These are phyloP conservation scores for Tapirus terrestris DNA, from an alignment of 2,113 vertebrate species.

Conservation along the genomic window DNA sequence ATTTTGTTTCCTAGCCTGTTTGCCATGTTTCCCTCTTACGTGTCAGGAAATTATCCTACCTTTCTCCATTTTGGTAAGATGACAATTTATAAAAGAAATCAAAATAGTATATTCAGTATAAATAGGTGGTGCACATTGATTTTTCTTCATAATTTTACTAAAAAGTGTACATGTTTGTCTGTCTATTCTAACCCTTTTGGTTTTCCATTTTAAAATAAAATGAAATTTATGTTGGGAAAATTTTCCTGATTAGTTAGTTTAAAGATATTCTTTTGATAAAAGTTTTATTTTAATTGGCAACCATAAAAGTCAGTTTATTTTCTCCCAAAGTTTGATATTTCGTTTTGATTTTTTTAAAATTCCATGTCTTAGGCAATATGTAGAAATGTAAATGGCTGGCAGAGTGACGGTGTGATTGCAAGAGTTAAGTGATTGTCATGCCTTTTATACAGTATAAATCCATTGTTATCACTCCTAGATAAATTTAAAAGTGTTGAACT, in stretches of 20 bases:
- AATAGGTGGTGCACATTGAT: conserved; percentile 78
- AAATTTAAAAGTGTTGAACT: conserved; percentile 40
- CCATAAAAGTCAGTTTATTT: conserved; percentile 21
- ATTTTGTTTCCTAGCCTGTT: conserved; percentile 94
- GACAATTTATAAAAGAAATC: conserved; percentile 87
- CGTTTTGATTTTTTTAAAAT: conserved; percentile 19
- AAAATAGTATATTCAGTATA: conserved; percentile 84
- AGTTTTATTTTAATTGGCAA: conserved; percentile 25
- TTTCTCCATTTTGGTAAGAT: conserved; percentile 93
- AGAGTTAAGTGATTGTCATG: not conserved
- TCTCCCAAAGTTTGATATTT: conserved; percentile 27
- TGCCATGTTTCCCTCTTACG: conserved; percentile 92
- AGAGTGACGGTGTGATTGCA: not conserved
- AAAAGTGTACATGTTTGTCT: conserved; percentile 82
- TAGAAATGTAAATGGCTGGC: conserved; percentile 7
- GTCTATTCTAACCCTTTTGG: conserved; percentile 83
- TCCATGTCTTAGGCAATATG: not conserved
- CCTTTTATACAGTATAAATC: not conserved
- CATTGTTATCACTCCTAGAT: not conserved
- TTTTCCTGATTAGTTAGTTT: conserved; percentile 11
- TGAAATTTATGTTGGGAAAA: conserved; percentile 58
- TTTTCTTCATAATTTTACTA: conserved; percentile 81
- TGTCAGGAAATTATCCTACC: conserved; percentile 91
- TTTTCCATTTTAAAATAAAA: conserved; percentile 81
- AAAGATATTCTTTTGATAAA: conserved; percentile 23